A percentile compares a stretch with the other conserved stretches of the same genome.
Evolutionary conservation across 2,113 vertebrate genomes (phyloP).

Genomic region (Atrichornis clamosus): DNA sequence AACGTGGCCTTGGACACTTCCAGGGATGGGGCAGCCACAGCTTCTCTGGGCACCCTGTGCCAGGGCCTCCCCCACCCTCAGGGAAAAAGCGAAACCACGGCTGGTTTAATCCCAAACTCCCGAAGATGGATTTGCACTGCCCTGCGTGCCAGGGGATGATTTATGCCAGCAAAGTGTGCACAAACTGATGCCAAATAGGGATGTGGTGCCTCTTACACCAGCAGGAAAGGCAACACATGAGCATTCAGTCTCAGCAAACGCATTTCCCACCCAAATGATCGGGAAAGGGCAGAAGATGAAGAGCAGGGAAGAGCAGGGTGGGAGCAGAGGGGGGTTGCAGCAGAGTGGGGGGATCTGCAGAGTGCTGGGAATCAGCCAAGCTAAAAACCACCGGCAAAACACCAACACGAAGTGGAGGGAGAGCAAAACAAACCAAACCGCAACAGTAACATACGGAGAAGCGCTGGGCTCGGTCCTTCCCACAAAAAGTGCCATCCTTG

Average conservation of each 20-base stretch:
- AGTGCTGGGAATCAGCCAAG: neutral
- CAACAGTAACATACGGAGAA: slow-evolving; percentile 17
- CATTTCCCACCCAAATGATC: rapidly evolving
- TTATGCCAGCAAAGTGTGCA: rapidly evolving
- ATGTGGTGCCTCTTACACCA: rapidly evolving
- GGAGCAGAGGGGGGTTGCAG: neutral
- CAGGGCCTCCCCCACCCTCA: neutral
- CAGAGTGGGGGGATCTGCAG: neutral
- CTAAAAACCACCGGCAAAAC: neutral
- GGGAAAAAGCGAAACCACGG: rapidly evolving
- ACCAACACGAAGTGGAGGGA: rapidly evolving
- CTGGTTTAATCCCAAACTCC: neutral
- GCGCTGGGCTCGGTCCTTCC: neutral
- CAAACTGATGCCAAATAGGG: neutral
- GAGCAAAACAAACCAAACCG: neutral
- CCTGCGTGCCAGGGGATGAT: rapidly evolving
- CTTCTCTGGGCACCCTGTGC: neutral
- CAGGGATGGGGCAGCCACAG: neutral
- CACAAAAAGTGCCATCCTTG: neutral
- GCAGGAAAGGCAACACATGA: neutral
- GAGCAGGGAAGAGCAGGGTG: neutral
- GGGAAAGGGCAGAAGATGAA: neutral
- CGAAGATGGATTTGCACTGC: rapidly evolving
- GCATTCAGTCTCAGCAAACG: rapidly evolving
- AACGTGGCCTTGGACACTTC: rapidly evolving